phyloP scores from a whole-genome alignment of 2,888 invertebrate genomes.

The Chymomyza amoena region DNA sequence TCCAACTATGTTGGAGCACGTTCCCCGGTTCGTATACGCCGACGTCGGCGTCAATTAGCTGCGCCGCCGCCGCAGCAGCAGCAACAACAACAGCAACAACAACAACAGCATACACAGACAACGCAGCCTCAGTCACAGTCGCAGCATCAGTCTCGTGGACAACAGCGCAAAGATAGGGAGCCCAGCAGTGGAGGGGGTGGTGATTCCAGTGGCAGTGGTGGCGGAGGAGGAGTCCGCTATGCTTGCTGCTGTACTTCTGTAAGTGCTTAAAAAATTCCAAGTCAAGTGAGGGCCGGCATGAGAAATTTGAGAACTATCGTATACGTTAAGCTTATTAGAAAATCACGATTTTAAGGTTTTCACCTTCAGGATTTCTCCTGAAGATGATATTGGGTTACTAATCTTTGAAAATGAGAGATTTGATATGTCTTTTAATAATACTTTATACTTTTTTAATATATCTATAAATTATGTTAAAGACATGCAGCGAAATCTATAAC shows the following conservation, averaged over 20 bases:
- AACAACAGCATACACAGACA: conserved; percentile 30
- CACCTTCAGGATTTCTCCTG: too few relatives aligned
- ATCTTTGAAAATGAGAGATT: too few relatives aligned
- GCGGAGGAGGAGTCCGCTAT: conserved; percentile 46
- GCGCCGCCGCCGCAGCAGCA: conserved; percentile 63
- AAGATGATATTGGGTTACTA: too few relatives aligned
- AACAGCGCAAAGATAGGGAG: conserved; percentile 37
- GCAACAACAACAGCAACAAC: conserved; percentile 27
- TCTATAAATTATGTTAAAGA: too few relatives aligned
- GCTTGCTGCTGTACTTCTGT: conserved; percentile 77
- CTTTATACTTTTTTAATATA: too few relatives aligned
- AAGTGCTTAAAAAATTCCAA: conserved; percentile 47
- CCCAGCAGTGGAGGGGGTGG: conserved; percentile 17
- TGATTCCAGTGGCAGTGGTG: conserved; percentile 28
- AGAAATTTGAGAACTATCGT: too few relatives aligned
- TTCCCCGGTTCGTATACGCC: conserved; percentile 82
- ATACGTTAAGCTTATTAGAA: too few relatives aligned
- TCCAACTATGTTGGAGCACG: conserved; percentile 86
- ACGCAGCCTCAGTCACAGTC: conserved; percentile 21
- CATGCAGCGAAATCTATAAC: too few relatives aligned
- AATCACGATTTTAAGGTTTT: too few relatives aligned
- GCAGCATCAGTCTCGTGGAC: conserved; percentile 53
- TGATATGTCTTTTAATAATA: too few relatives aligned
- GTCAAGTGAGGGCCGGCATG: too few relatives aligned
- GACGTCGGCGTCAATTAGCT: conserved; percentile 76